Evolutionary conservation across 23 tunicate genomes (phyloP).

Genomic region (Styela clava): DNA sequence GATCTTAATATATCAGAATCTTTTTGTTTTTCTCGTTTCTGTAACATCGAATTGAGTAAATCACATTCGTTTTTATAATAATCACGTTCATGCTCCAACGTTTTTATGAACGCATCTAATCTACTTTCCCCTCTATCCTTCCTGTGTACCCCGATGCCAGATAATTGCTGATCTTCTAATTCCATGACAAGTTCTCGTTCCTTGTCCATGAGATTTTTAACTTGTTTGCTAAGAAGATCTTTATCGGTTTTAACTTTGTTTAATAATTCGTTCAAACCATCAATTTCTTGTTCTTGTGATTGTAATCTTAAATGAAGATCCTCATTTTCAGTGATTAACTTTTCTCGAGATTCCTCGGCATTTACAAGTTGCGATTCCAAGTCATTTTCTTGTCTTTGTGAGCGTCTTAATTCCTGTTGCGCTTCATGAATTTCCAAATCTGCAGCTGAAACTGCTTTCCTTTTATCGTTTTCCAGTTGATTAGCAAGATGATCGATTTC

Average conservation of each 20-base stretch:
- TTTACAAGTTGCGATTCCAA: conserved; percentile 43
- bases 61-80: conserved; percentile 89
- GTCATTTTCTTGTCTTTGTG: conserved; percentile 63
- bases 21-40: conserved; percentile 7
- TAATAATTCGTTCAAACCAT: conserved; percentile 53
- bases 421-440: conserved; percentile 93
- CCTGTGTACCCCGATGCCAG: conserved; percentile 52
- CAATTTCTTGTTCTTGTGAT: conserved; percentile 42
- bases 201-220: conserved; percentile 48
- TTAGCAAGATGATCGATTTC: conserved; percentile 90
- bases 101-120: conserved; percentile 75
- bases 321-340: conserved; percentile 48
- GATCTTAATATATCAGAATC: not conserved
- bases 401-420: conserved; percentile 59
- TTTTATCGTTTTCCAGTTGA: conserved; percentile 82
- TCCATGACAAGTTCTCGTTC: conserved; percentile 72
- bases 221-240: conserved; percentile 56
- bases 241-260: conserved; percentile 82
- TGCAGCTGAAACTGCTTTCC: conserved; percentile 77
- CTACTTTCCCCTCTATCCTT: conserved; percentile 63
- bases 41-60: conserved; percentile 53
- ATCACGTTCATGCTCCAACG: conserved; percentile 88
- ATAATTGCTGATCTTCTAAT: conserved; percentile 58
- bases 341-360: conserved; percentile 45
- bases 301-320: conserved; percentile 56